Evolutionary conservation across 2,113 vertebrate genomes (phyloP), one percentile per base, ranked within the genome.

Genomic region (Lethenteron camtschaticum): DNA sequence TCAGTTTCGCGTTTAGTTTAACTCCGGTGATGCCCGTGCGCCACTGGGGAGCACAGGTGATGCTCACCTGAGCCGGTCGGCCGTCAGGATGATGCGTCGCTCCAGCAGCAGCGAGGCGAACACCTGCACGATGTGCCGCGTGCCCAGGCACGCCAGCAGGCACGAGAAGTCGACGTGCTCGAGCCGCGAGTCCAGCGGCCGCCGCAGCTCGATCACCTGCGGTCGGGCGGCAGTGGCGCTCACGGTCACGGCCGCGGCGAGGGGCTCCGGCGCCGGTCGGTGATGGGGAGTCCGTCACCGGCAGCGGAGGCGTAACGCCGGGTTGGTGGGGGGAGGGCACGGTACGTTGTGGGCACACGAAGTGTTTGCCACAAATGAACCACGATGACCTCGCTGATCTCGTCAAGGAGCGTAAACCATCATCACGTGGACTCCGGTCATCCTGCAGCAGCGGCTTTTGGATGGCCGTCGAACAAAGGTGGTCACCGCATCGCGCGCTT

Each of bases 101-200:
- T 96, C 94, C 70, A 99, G 82, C 75, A 99, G 81, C 71, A 99
- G 83, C 2, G 92, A 99, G 56, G 90, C 89, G 10, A 91, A 96
- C 57, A 99, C 87, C 69, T 79, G 82, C 73, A 95, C 79, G 10
- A 84, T 79, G 68, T 79, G 86, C 55, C 81, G 76, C 5, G 89
- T 82, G 1, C 86, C 86, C 1, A 99, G 82, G 68, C 90, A 95
- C 77, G 83, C 82, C 70, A 99, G 79, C 60, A 99, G 81, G 73
- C 86, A 89, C 59, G 88, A 84, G 2, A 99, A 99, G 76, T 96
- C 89, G n/a, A 99, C 90, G 0, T 99, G 94, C 57, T 96, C 94
- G 14, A 96, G 72, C 9, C 92, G 79, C 1, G 94, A 96, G 75
- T 99, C 94, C 74, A 87, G 75, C 0, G 94, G 94, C 9, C 92